These are phyloP conservation scores for Digitonthophagus gazella DNA, from an alignment of 2,888 invertebrate species.

Conservation along the genomic window DNA sequence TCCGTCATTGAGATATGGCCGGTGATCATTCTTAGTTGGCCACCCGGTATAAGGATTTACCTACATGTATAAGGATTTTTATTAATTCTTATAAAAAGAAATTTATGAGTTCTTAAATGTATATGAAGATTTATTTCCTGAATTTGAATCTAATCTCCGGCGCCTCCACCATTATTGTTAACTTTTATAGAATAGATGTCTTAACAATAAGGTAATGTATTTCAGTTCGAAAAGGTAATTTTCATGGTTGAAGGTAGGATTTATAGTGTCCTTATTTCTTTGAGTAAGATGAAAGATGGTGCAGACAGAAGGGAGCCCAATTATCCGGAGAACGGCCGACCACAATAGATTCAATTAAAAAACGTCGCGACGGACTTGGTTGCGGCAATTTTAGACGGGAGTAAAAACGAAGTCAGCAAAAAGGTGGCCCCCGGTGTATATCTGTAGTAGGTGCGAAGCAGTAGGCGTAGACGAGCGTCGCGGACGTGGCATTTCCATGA, in stretches of 20 bases:
- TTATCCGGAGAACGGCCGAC: background rate
- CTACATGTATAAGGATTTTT: no score
- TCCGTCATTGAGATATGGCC: no score
- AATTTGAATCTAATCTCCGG: no score
- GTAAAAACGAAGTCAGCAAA: background rate
- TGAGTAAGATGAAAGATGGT: background rate
- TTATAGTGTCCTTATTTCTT: background rate
- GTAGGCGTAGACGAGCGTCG: background rate
- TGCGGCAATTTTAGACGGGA: background rate
- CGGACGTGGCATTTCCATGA: constrained; percentile 8
- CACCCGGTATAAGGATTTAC: no score
- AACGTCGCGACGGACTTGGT: background rate
- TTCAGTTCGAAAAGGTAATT: no score
- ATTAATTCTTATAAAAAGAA: no score
- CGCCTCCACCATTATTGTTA: no score
- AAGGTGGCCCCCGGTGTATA: background rate
- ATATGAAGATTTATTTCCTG: no score
- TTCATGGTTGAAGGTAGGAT: background rate
- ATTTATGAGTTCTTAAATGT: no score
- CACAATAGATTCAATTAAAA: background rate
- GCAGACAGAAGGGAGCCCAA: background rate
- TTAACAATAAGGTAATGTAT: no score
- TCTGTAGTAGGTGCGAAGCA: constrained; percentile 4
- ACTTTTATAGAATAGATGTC: no score
- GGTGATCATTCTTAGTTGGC: no score